Percentiles rank a stretch among this genome's conserved stretches.
These are phyloP conservation scores for Temnothorax longispinosus DNA, from an alignment of 1,140 invertebrate species.

Conservation along the genomic window DNA sequence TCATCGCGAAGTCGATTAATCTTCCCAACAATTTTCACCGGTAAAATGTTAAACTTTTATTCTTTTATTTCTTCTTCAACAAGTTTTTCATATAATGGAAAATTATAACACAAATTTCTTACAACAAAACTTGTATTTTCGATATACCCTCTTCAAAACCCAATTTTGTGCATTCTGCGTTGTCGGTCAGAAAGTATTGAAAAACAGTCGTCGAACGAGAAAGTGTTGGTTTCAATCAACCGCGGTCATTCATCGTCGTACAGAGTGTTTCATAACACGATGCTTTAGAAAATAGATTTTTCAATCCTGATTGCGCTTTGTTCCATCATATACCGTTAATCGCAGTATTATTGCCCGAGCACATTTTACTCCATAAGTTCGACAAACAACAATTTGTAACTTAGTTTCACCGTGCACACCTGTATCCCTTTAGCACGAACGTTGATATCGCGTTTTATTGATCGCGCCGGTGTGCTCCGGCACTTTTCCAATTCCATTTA, in stretches of 20 bases:
- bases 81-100: neutral
- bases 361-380: conserved; percentile 11
- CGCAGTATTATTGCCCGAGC: neutral
- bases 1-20: neutral
- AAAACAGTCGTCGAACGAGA: neutral
- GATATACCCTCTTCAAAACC: neutral
- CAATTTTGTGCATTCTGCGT: neutral
- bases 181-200: neutral
- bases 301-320: neutral
- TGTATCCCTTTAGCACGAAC: neutral
- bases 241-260: no score
- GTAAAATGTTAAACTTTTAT: neutral
- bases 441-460: conserved; percentile 46
- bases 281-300: conserved; percentile 17
- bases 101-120: neutral
- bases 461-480: neutral
- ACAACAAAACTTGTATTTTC: neutral
- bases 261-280: no score
- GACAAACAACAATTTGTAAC: conserved; percentile 6
- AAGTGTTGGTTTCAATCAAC: neutral
- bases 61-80: neutral
- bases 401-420: neutral
- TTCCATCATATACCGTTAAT: neutral
- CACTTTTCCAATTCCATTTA: conserved; percentile 45
- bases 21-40: neutral